These are phyloP conservation scores for Ardeotis arabs DNA, from an alignment of 2,113 vertebrate genomes.

Conservation along the genomic window DNA sequence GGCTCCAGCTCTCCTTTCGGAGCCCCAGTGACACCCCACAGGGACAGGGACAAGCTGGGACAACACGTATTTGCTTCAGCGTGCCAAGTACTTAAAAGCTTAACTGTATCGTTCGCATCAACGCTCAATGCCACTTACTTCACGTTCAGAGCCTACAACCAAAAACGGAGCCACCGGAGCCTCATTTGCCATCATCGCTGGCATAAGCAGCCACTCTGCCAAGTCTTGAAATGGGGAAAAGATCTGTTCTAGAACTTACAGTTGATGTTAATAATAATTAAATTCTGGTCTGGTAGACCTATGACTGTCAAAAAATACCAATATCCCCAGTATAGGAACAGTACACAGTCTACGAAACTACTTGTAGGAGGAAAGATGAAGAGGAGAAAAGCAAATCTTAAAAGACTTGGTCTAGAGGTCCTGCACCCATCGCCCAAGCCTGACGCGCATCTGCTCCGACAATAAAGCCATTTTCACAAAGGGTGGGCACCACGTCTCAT, in stretches of 20 bases:
- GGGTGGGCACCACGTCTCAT: background rate
- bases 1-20: background rate
- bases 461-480: background rate
- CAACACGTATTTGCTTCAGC: background rate
- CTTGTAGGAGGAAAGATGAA: background rate
- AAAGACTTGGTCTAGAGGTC: background rate
- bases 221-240: background rate
- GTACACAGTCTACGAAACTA: background rate
- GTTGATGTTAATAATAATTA: background rate
- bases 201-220: background rate
- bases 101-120: background rate
- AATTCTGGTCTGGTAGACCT: background rate
- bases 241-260: background rate
- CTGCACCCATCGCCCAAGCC: too few species aligned
- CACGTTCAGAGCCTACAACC: background rate
- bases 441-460: accelerated
- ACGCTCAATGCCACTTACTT: background rate
- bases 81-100: background rate
- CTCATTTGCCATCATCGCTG: background rate
- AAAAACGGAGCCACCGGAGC: background rate
- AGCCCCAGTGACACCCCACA: accelerated
- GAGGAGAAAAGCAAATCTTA: background rate
- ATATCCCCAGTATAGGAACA: background rate
- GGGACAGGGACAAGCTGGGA: background rate
- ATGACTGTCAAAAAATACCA: background rate